Percentiles rank a stretch among this genome's conserved stretches.
Evolutionary conservation across 2,113 vertebrate species (phyloP).

Genomic region (Argyrosomus japonicus): DNA sequence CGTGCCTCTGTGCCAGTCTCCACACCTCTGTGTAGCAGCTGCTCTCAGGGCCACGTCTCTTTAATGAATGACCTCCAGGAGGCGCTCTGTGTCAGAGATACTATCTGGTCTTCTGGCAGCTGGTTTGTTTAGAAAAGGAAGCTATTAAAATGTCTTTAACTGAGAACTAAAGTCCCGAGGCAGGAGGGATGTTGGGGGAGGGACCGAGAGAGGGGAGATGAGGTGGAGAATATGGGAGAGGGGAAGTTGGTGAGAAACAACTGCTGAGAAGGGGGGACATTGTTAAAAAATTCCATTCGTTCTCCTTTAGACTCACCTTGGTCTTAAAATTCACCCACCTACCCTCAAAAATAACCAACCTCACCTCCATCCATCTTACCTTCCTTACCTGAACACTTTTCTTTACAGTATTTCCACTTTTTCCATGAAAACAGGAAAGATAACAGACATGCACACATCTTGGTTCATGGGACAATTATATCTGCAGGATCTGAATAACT

Average conservation of each 20-base stretch:
- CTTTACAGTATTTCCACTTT: background rate
- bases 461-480: background rate
- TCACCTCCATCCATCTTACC: background rate
- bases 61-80: slow-evolving; percentile 72
- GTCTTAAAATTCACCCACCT: background rate
- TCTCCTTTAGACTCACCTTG: slow-evolving; percentile 13
- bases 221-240: slow-evolving; percentile 45
- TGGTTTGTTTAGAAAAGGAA: slow-evolving; percentile 84
- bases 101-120: slow-evolving; percentile 65
- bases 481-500: background rate
- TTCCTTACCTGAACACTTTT: background rate
- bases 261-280: slow-evolving; percentile 45
- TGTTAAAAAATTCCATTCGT: slow-evolving; percentile 58
- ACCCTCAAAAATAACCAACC: background rate
- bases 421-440: background rate
- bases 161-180: slow-evolving; percentile 72
- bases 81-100: slow-evolving; percentile 73
- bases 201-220: slow-evolving; percentile 30
- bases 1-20: slow-evolving; percentile 11
- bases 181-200: slow-evolving; percentile 56
- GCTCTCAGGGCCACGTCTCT: slow-evolving; percentile 14
- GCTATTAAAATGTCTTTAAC: slow-evolving; percentile 84
- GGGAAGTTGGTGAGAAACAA: slow-evolving; percentile 42
- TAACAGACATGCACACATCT: background rate
- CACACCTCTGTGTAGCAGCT: background rate